Evolutionary conservation across 1,140 invertebrate genomes (phyloP), one percentile per base, ranked within the genome.

Genomic region (Cyclina sinensis): DNA sequence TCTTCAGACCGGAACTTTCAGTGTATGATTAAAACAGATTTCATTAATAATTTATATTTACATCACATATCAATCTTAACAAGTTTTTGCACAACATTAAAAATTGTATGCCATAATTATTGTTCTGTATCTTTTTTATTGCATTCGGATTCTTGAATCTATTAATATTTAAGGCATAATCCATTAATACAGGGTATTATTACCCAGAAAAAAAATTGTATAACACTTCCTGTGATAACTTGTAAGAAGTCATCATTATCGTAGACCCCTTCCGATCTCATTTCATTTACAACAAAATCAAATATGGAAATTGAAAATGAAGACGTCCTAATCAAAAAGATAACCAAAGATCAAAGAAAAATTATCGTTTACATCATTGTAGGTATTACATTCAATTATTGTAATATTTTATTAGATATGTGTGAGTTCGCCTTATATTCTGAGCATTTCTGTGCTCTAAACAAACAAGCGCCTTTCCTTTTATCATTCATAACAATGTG

Each of bases 401-500:
- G 59, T 80, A 46, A 70, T 32, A 14, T 48, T 46, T 68, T 2
- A 80, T 51, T n/a, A 62, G 37, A 87, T 65, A 80, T 62, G 76
- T 87, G 59, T 54, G 74, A 80, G 39, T 80, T 43, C 35, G 4
- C 9, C 51, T 37, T 27, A 32, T 78, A 80, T 57, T 65, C 39
- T n/a, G 46, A 68, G 80, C 68, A 78, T 39, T 80, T 87, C 57
- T 51, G 59, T 37, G 54, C 4, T 32, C 48, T 70, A 27, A 54
- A 46, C 43, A 87, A 87, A 87, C 57, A 87, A 76, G 62, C 27
- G 46, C n/a, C n/a, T 59, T 43, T 18, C 39, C 1, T 12, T 62
- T 87, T 87, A 87, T 87, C 85, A 48, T 57, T n/a, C 24, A 43
- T 65, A n/a, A 78, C 84, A 83, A 83, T 83, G 73, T 54, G 51